Base-by-base conservation (phyloP, 2,113 vertebrate genomes). In the Erythrolamprus reginae region DNA sequence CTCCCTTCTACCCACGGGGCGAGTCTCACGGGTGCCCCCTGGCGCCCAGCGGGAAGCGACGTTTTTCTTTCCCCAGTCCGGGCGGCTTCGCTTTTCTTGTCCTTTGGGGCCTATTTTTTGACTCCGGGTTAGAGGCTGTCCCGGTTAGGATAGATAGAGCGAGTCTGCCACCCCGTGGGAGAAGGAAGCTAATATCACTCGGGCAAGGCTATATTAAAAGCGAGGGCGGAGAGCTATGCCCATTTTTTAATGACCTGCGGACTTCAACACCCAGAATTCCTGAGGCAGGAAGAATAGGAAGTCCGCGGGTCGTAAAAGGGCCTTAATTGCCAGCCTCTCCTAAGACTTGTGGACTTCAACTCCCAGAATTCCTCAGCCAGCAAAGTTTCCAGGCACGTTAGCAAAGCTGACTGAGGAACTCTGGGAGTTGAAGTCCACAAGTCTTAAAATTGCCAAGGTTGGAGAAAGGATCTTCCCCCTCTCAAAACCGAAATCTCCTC, bases 381-480 rank as follows among this genome's bases (percentile, higher is more conserved):
- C n/a, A n/a, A n/a, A n/a, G n/a, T n/a, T n/a, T n/a, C n/a, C n/a
- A n/a, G n/a, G n/a, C n/a, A n/a, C n/a, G n/a, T n/a, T n/a, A n/a
- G n/a, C n/a, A n/a, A n/a, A n/a, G n/a, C n/a, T n/a, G n/a, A n/a
- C n/a, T n/a, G n/a, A n/a, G n/a, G n/a, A n/a, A n/a, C n/a, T n/a
- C n/a, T n/a, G n/a, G n/a, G n/a, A n/a, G n/a, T n/a, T n/a, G n/a
- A n/a, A n/a, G n/a, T n/a, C n/a, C n/a, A n/a, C n/a, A n/a, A n/a
- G n/a, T n/a, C n/a, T n/a, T n/a, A n/a, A n/a, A n/a, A n/a, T n/a
- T n/a, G n/a, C n/a, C n/a, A n/a, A n/a, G n/a, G n/a, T n/a, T n/a
- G n/a, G 1, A 0, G 28, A 33, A n/a, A 15, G 61, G 4, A n/a
- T n/a, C 58, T 3, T 9, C 10, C 10, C 58, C 26, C 10, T 0